phyloP scores from a whole-genome alignment of 2,797 vertebrate species.

The Catharus ustulatus region DNA sequence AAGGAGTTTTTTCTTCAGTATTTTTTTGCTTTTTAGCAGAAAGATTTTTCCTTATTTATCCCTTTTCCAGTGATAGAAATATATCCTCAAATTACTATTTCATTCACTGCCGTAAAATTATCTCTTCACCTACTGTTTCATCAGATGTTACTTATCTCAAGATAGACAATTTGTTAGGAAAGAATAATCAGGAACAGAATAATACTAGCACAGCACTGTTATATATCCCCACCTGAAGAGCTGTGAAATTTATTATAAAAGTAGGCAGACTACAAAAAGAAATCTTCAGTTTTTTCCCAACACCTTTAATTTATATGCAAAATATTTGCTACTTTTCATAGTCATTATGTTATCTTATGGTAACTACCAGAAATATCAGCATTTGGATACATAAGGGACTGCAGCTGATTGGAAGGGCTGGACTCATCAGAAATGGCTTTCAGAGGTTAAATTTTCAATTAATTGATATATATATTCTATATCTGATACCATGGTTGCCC shows the following conservation, averaged over 20 bases:
- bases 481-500: neutral
- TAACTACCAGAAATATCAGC: neutral
- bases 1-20: accelerated
- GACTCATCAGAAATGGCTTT: neutral
- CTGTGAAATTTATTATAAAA: neutral
- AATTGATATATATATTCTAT: neutral
- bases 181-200: neutral
- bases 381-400: neutral
- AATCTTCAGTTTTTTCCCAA: neutral
- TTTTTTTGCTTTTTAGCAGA: neutral
- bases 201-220: neutral
- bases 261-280: neutral
- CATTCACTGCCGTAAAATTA: neutral
- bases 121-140: neutral
- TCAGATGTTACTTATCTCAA: neutral
- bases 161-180: neutral
- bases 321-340: neutral
- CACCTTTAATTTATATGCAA: neutral
- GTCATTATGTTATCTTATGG: neutral
- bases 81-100: neutral
- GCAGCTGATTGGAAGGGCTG: neutral
- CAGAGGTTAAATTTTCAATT: neutral
- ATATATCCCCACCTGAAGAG: neutral
- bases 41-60: neutral
- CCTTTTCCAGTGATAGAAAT: neutral